Evolutionary conservation across 2,797 vertebrate genomes (phyloP).

Genomic region (Xyrichtys novacula): DNA sequence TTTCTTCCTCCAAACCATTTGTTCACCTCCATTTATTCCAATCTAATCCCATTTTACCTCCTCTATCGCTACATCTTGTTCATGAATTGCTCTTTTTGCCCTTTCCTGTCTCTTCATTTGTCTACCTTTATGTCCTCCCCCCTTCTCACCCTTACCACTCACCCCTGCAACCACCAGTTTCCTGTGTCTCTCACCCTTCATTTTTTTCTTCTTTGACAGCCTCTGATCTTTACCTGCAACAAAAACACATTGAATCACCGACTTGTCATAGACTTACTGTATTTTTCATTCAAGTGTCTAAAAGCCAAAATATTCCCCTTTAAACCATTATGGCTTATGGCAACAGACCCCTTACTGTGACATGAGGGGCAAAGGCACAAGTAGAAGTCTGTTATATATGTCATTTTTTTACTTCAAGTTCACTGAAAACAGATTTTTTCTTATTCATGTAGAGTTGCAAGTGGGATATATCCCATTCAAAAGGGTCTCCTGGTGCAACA

Average conservation of each 20-base stretch:
- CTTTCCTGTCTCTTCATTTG: background rate
- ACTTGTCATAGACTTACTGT: constrained; percentile 24
- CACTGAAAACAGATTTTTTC: background rate
- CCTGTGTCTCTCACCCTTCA: background rate
- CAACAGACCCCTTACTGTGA: background rate
- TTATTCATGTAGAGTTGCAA: constrained; percentile 6
- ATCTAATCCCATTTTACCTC: constrained; percentile 3
- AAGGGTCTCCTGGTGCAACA: background rate
- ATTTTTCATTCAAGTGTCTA: constrained; percentile 29
- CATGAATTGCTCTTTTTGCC: background rate
- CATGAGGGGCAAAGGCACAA: background rate
- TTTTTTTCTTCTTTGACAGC: too few relatives aligned
- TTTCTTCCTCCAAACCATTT: constrained; percentile 15
- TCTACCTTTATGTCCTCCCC: background rate
- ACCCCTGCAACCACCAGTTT: constrained; percentile 1
- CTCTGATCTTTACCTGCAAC: constrained; percentile 4
- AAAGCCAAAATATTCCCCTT: constrained; percentile 19
- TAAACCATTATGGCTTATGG: background rate
- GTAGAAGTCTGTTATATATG: background rate
- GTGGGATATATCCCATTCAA: constrained; percentile 2
- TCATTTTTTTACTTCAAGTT: background rate
- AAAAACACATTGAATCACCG: constrained; percentile 10
- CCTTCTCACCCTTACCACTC: background rate
- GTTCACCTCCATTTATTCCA: constrained; percentile 21
- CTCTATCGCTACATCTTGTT: background rate